A percentile compares a stretch with the other conserved stretches of the same genome.
Evolutionary conservation across 2,797 vertebrate genomes (phyloP).

Genomic region (Poeciliopsis gracilis): DNA sequence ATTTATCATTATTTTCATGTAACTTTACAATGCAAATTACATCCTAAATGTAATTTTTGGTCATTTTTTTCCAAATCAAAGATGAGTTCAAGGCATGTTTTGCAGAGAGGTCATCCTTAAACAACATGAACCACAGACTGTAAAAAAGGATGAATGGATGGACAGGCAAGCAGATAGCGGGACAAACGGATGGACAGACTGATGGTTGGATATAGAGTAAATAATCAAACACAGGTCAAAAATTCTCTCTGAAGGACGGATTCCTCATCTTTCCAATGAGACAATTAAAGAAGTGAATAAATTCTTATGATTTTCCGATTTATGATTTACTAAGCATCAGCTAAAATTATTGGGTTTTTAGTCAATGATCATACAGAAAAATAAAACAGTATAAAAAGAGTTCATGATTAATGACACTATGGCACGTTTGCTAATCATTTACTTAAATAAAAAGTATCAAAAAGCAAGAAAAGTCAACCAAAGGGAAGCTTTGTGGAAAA

Average conservation of each 20-base stretch:
- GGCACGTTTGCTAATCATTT: neutral
- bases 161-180: neutral
- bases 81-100: neutral
- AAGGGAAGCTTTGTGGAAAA: neutral
- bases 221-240: neutral
- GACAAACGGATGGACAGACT: neutral
- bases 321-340: neutral
- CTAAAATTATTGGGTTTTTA: neutral
- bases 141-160: neutral
- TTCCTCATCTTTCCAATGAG: neutral
- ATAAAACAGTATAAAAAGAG: neutral
- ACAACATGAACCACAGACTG: neutral
- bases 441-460: neutral
- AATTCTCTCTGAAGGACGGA: neutral
- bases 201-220: neutral
- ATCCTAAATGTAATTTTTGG: constrained; percentile 8
- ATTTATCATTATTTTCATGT: constrained; percentile 16
- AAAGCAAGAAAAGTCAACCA: neutral
- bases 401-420: neutral
- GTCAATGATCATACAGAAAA: neutral
- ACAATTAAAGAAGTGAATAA: neutral
- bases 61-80: neutral
- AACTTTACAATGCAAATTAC: constrained; percentile 21
- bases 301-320: neutral
- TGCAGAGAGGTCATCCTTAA: neutral